These are phyloP conservation scores for Lindbergichthys nudifrons DNA, from an alignment of 2,797 vertebrate genomes.

Conservation along the genomic window DNA sequence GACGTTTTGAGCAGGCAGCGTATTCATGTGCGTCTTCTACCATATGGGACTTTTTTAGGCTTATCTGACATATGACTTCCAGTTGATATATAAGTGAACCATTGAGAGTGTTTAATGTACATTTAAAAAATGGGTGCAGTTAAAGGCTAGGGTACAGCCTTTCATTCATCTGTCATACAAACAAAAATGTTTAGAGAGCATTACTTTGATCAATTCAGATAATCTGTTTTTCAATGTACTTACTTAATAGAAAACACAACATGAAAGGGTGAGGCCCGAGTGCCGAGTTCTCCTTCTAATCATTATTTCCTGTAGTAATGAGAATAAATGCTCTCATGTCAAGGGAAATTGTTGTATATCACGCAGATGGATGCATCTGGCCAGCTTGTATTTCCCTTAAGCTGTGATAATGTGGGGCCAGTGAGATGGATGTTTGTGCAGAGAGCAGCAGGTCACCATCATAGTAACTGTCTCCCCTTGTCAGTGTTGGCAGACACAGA, in stretches of 20 bases:
- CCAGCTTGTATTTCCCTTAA: conserved; percentile 44
- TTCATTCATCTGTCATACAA: background rate
- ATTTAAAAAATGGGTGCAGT: conserved; percentile 1
- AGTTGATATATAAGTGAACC: conserved; percentile 8
- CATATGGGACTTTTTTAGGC: conserved; percentile 23
- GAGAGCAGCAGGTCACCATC: conserved; percentile 66
- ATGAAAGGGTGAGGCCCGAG: conserved; percentile 10
- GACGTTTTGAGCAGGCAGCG: conserved; percentile 34
- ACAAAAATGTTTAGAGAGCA: background rate
- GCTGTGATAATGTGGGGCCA: conserved; percentile 34
- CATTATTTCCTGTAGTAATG: conserved; percentile 59
- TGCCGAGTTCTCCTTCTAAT: conserved; percentile 28
- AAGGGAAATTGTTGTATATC: conserved; percentile 26
- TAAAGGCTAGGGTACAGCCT: background rate
- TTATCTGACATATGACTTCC: conserved; percentile 31
- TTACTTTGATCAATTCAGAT: background rate
- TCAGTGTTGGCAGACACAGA: conserved; percentile 59
- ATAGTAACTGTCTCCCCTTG: conserved; percentile 61
- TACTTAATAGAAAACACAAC: conserved; percentile 18
- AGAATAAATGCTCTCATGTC: conserved; percentile 63
- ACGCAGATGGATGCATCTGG: conserved; percentile 54
- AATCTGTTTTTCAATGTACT: no score
- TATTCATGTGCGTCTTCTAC: conserved; percentile 17
- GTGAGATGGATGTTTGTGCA: conserved; percentile 35
- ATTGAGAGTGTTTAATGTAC: conserved; percentile 28